Conservation (phyloP, 2,113 vertebrate genomes). For the Garra rufa region DNA sequence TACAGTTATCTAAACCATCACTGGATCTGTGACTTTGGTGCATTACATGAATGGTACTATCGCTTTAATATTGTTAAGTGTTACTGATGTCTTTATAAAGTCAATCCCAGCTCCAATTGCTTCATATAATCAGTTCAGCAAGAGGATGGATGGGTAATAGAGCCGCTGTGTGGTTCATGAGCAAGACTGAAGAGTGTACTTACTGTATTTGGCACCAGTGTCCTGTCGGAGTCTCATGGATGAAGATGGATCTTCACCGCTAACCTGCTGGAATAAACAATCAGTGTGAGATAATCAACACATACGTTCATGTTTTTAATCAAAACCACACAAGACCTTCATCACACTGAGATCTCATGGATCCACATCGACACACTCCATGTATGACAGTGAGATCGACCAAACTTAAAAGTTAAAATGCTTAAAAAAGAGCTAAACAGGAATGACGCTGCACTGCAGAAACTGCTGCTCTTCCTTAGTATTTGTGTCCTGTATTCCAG, state of each 20-base stretch:
- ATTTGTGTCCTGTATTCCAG: too few relatives aligned
- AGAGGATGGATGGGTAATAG: neutral
- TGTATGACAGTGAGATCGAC: neutral
- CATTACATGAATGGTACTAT: accelerated
- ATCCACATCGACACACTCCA: neutral
- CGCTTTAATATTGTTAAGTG: neutral
- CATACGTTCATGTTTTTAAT: neutral
- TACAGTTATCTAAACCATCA: neutral
- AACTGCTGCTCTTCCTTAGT: too few relatives aligned
- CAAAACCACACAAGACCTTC: neutral
- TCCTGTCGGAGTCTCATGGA: constrained; percentile 67
- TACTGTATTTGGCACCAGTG: constrained; percentile 72
- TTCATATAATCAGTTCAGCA: neutral
- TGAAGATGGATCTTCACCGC: constrained; percentile 61
- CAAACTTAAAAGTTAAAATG: neutral
- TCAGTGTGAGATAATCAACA: constrained; percentile 17
- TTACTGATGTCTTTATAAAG: neutral
- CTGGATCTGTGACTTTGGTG: too few relatives aligned
- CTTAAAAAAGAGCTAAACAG: too few relatives aligned
- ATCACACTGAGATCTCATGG: neutral
- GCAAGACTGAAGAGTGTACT: constrained; percentile 40
- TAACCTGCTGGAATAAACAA: constrained; percentile 58
- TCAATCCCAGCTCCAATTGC: neutral
- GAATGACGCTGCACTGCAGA: too few relatives aligned
- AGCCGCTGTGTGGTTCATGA: neutral